Base-by-base conservation (phyloP, 1,140 invertebrate genomes). In the Drosophila hydei region DNA sequence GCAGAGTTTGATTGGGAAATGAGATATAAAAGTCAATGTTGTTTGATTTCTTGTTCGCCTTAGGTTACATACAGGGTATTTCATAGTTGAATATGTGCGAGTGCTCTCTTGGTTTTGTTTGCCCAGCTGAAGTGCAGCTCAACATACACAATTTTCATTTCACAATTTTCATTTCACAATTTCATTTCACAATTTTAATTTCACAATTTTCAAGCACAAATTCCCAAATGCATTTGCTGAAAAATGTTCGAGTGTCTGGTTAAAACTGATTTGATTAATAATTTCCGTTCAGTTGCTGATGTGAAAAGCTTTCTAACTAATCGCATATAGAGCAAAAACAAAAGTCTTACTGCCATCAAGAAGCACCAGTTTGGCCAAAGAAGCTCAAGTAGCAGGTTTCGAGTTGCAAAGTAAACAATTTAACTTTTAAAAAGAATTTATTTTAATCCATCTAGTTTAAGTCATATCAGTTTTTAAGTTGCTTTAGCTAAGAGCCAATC, bases 171-270 rank as follows among this genome's bases (percentile, higher is more conserved):
- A n/a, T n/a, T n/a, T n/a, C n/a, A n/a, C n/a, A n/a, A n/a, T n/a
- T n/a, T n/a, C n/a, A n/a, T n/a, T n/a, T n/a, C n/a, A n/a, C n/a
- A n/a, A n/a, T n/a, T n/a, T n/a, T n/a, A n/a, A n/a, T n/a, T n/a
- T n/a, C n/a, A n/a, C n/a, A n/a, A n/a, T n/a, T 42, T 42, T 27
- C 12, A 2, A 59, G 40, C 40, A 42, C 43, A 51, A 59, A 69
- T 52, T 52, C 21, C 12, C 9, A 40, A 40, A 55, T 38, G 51
- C 9, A 19, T 21, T 25, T 38, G 9, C 42, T 45, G 5, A 21
- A 48, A 59, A 51, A 27, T 51, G 30, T 9, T 58, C 1, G 43
- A 60, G 21, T 63, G 16, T 33, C 23, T 30, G 50, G 16, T 54
- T n/a, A 21, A 48, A 45, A 59, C 25, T 21, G 18, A 47, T 33